Base-by-base conservation (phyloP, 2,113 vertebrate species). In the Apteryx mantelli region DNA sequence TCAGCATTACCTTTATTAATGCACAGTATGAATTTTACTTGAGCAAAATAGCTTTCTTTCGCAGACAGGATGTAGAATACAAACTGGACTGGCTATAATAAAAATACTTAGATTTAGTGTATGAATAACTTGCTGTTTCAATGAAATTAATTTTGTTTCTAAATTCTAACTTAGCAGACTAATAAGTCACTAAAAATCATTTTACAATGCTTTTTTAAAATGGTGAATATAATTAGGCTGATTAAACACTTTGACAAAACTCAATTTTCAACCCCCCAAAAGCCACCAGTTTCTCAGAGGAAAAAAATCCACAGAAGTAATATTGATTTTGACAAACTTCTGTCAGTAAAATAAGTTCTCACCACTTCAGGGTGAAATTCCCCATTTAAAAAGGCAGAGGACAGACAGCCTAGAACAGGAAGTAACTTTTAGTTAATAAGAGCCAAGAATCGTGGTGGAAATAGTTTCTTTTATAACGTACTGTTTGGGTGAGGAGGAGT, bases 321-420 rank as follows among this genome's bases (percentile, higher is more conserved):
- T 58, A 32, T 32, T 13, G 11, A 10, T 38, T 64, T 64, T 64
- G 68, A 70, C 1, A 5, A 83, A 58, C 65, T 86, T 88, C 0
- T 4, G 61, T 46, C 80, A 65, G 86, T 56, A 89, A 78, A 93
- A 22, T 50, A 50, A 64, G 38, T 60, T 90, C 79, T 90, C 4
- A 7, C 60, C 0, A 11, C 85, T 87, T 75, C 65, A 75, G 87
- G 83, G 77, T 94, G 93, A 95, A 95, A 96, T 96, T 96, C 96
- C 88, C 80, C 95, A 95, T 95, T 90, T 90, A 65, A 88, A 96
- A 79, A 60, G 82, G 60, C 79, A 28, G 55, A 77, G 64, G 83
- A 76, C 88, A 96, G 95, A 25, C 17, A 4, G 18, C 64, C 80
- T 60, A 6, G 16, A 88, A 88, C 91, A 95, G 93, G 93, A 96